Evolutionary conservation across 2,113 vertebrate species (phyloP), one percentile per base, ranked within the genome.

Genomic region (Callipepla squamata): DNA sequence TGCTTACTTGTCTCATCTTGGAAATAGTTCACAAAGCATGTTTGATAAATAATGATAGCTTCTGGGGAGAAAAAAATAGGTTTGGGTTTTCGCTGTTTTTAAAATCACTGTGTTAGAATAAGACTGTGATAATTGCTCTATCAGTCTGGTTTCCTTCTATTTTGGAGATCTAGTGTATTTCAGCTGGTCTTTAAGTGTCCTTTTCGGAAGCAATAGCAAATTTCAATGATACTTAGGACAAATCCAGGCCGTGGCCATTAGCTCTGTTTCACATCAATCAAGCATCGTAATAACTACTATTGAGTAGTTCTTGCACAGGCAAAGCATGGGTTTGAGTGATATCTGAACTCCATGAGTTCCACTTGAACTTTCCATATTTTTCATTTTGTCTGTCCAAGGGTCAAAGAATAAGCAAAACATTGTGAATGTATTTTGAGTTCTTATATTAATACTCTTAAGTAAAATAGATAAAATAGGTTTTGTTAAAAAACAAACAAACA

Each of bases 11-110:
- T 48, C 36, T 80, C 7, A 75, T 93, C 73, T 86, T 95, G 80
- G 67, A 91, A 68, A 78, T 44, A 6, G 28, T 93, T 84, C 63
- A 91, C 11, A 80, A 94, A 76, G 68, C 20, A 28, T 68, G 7
- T 40, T 45, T 95, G 47, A 87, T 87, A 73, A 94, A 92, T 87
- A 89, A 65, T 36, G 28, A 89, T 65, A 91, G 22, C 32, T 95
- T 57, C 51, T 65, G 23, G 62, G 38, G 45, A 19, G 25, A 36
- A 85, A 89, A 90, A 77, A 75, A 2, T 22, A 77, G 20, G 51
- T 75, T 74, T 50, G 44, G 42, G 34, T 16, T 80, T 63, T 32
- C 63, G 20, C 73, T 92, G 20, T 7, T 85, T 96, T 92, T 75
- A 94, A 93, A 81, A 85, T 78, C 36, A 88, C 34, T 67, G 22